phyloP scores from a whole-genome alignment of 1,140 invertebrate species.

The Pseudachorutes palmiensis region DNA sequence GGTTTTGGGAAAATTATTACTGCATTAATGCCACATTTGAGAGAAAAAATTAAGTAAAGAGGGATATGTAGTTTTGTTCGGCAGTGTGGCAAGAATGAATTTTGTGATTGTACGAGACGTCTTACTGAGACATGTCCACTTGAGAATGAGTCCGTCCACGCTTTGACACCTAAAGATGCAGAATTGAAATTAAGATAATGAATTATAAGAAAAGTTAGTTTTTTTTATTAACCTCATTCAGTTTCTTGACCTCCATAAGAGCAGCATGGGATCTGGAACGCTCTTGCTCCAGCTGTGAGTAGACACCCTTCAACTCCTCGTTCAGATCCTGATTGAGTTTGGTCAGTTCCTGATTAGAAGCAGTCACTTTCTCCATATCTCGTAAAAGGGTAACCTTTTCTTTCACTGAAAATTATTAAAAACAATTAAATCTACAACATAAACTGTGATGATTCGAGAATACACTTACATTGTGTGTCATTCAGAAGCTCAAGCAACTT shows the following conservation, averaged over 20 bases:
- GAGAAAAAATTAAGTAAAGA: too few relatives aligned
- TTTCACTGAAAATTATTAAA: slow-evolving; percentile 50
- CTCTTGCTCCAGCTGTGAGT: slow-evolving; percentile 68
- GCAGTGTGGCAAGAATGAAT: not conserved
- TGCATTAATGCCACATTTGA: too few relatives aligned
- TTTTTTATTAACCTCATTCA: slow-evolving; percentile 26
- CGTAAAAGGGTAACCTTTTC: slow-evolving; percentile 53
- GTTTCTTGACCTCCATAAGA: slow-evolving; percentile 46
- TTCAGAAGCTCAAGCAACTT: slow-evolving; percentile 18
- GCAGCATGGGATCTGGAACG: slow-evolving; percentile 60
- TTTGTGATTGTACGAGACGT: not conserved
- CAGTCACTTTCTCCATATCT: slow-evolving; percentile 49
- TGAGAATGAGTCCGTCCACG: not conserved
- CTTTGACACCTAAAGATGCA: not conserved
- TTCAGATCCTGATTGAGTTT: slow-evolving; percentile 64
- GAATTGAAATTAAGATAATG: too few relatives aligned
- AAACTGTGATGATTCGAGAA: not conserved
- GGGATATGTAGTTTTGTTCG: too few relatives aligned
- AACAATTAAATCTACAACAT: not conserved
- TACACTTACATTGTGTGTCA: slow-evolving; percentile 21
- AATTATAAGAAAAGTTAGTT: not conserved
- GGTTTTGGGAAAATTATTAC: too few relatives aligned
- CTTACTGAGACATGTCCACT: not conserved
- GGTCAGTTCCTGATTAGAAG: slow-evolving; percentile 62
- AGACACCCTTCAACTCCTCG: slow-evolving; percentile 56